A percentile compares a stretch with the other conserved stretches of the same genome.
Evolutionary conservation across 2,888 invertebrate species (phyloP).

Genomic region (Dysmachus trigonus): DNA sequence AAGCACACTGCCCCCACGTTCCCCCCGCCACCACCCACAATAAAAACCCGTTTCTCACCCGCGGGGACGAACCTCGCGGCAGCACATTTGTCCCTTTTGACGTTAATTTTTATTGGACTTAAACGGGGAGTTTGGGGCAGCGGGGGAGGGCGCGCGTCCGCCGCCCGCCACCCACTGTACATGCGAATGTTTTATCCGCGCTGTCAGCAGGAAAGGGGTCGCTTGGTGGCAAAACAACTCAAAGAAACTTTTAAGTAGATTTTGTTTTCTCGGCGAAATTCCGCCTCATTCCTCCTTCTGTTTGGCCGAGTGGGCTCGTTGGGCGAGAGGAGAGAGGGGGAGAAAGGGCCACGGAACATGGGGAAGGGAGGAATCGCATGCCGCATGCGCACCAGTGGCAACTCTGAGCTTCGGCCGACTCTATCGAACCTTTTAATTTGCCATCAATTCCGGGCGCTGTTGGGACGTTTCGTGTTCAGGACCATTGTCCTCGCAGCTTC

Average conservation of each 20-base stretch:
- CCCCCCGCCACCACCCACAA: constrained; percentile 47
- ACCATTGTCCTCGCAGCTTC: background rate
- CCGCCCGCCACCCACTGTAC: background rate
- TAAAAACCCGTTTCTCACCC: constrained; percentile 2
- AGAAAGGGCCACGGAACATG: background rate
- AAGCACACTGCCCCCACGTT: constrained; percentile 16
- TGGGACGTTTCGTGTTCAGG: background rate
- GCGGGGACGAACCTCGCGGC: constrained; percentile 34
- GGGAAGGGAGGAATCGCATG: background rate
- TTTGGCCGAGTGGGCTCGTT: background rate
- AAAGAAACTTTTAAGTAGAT: constrained; percentile 38
- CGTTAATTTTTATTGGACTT: constrained; percentile 59
- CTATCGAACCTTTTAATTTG: background rate
- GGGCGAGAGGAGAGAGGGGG: background rate
- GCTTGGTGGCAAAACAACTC: constrained; percentile 22
- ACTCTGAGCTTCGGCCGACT: background rate
- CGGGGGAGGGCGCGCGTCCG: constrained; percentile 38
- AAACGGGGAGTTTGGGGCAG: constrained; percentile 54
- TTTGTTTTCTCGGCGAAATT: constrained; percentile 34
- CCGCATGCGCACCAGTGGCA: constrained; percentile 2
- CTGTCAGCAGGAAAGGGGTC: constrained; percentile 32
- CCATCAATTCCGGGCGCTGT: background rate
- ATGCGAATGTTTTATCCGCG: background rate
- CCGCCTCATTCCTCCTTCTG: background rate
- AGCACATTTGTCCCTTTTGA: constrained; percentile 54